A percentile compares a stretch with the other conserved stretches of the same genome.
These are phyloP conservation scores for Heliconius erato DNA, from an alignment of 2,888 invertebrate genomes.

Conservation along the genomic window DNA sequence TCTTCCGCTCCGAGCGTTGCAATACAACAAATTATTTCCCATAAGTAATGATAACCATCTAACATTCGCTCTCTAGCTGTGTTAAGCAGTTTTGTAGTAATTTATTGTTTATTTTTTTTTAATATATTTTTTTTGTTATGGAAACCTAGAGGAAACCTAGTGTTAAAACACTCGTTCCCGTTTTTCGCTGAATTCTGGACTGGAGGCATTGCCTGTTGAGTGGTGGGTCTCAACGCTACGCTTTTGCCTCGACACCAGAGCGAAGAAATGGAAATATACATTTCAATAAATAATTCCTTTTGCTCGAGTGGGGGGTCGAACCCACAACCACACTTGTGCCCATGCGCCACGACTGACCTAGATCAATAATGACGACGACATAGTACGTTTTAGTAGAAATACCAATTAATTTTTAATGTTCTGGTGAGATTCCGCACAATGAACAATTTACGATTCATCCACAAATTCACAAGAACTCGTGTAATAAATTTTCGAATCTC, in stretches of 20 bases:
- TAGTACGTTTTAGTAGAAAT: conserved; percentile 48
- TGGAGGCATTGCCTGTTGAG: too few species aligned
- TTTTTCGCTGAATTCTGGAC: too few species aligned
- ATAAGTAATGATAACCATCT: conserved; percentile 67
- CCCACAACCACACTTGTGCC: too few species aligned
- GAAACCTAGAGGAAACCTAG: too few species aligned
- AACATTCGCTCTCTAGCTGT: conserved; percentile 52
- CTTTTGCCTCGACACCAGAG: too few species aligned
- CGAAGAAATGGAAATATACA: too few species aligned
- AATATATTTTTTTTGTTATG: neutral
- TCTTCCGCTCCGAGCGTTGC: conserved; percentile 77
- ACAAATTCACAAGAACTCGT: conserved; percentile 41
- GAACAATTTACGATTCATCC: conserved; percentile 58
- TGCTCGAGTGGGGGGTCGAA: too few species aligned
- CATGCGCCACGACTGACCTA: too few species aligned
- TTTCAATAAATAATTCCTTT: too few species aligned
- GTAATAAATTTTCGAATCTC: conserved; percentile 52
- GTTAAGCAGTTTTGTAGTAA: conserved; percentile 74
- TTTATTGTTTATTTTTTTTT: conserved; percentile 18
- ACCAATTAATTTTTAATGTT: conserved; percentile 53
- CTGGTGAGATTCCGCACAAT: conserved; percentile 48
- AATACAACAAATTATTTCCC: conserved; percentile 80
- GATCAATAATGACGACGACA: neutral
- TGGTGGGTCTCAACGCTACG: too few species aligned
- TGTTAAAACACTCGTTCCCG: too few species aligned